Evolutionary conservation across 2,797 vertebrate genomes (phyloP).

Genomic region (Cetoscarus ocellatus): DNA sequence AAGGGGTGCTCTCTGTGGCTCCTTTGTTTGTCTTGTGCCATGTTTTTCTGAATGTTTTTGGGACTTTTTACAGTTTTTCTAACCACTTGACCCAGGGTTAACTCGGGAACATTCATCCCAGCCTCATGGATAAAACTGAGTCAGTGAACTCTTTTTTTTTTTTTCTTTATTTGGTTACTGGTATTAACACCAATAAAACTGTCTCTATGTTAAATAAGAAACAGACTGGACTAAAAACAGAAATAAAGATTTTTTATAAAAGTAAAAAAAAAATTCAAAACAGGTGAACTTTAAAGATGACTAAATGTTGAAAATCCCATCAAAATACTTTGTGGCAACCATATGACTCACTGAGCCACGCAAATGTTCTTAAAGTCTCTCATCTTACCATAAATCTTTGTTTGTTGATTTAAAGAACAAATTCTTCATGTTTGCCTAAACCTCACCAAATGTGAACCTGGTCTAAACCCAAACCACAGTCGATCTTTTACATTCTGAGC

Average conservation of each 20-base stretch:
- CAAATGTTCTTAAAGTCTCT: conserved; percentile 35
- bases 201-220: not conserved
- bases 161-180: not conserved
- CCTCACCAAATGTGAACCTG: conserved; percentile 37
- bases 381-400: conserved; percentile 25
- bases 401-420: conserved; percentile 38
- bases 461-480: conserved; percentile 21
- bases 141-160: not conserved
- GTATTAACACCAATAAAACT: too few species aligned
- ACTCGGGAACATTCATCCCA: not conserved
- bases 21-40: conserved; percentile 61
- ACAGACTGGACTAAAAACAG: not conserved
- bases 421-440: conserved; percentile 39
- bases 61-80: conserved; percentile 31
- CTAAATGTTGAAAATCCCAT: conserved; percentile 20
- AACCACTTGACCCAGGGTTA: conserved; percentile 34
- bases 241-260: not conserved
- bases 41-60: conserved; percentile 42
- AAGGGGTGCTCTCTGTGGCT: conserved; percentile 39
- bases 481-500: conserved; percentile 24
- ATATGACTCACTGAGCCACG: conserved; percentile 24
- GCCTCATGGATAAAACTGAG: not conserved
- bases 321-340: conserved; percentile 29
- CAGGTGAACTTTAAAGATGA: conserved; percentile 31
- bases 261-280: not conserved